Evolutionary conservation across 2,888 invertebrate genomes (phyloP), one percentile per base, ranked within the genome.

Genomic region (Petrolisthes cinctipes): DNA sequence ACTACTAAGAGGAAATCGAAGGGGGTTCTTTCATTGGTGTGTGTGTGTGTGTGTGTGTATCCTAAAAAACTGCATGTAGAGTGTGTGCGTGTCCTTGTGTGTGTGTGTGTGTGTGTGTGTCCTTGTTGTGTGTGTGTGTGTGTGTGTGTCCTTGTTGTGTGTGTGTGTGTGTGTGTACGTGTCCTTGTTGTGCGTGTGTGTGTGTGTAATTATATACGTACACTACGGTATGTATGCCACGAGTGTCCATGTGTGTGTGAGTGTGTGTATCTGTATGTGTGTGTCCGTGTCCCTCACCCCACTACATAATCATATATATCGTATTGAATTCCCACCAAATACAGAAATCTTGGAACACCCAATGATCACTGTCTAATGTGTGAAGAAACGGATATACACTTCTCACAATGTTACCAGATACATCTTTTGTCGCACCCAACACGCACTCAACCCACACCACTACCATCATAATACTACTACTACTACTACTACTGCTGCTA

Each of bases 401-500:
- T 1, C 14, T 11, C 11, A 1, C 17, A 17, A 66, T 11, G 66
- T 66, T 11, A 14, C 17, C 3, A 66, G 1, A 14, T 66, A 66
- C 14, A 66, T 14, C 17, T 66, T 14, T 66, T 66, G 17, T 66
- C 17, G 2, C 1, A 17, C 14, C 66, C 66, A 66, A 66, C 66
- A 14, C 17, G 11, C 17, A 66, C 14, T 1, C 17, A 17, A 14
- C 11, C 0, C 17, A 14, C 11, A 66, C 17, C 37, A 37, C 37
- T 37, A 37, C 37, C 37, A 37, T 37, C 37, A 37, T 79, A 54
- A 11, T 79, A 53, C 0, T 53, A 53, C 0, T 7, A 51, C n/a
- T 79, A 79, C 0, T 53, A 79, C n/a, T 79, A 79, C 11, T 78
- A 37, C n/a, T 78, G 5, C n/a, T 78, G n/a, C 9, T 78, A 78